Evolutionary conservation across 2,113 vertebrate genomes (phyloP).

Genomic region (Oriolus oriolus): DNA sequence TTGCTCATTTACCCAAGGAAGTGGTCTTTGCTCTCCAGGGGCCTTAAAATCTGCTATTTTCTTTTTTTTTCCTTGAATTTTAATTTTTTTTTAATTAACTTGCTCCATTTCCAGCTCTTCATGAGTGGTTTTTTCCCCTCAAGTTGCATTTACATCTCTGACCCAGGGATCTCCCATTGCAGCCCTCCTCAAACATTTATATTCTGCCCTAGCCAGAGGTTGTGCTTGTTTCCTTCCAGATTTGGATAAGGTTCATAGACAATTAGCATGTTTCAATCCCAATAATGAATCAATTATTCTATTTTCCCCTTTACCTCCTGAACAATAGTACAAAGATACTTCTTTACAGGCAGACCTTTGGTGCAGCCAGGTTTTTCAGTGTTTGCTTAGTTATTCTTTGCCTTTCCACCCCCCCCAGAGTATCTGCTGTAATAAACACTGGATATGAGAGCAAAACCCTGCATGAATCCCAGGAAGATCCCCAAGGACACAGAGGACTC

Average conservation of each 20-base stretch:
- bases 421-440: neutral
- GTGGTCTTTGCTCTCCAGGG: neutral
- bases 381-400: neutral
- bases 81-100: neutral
- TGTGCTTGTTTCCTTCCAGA: neutral
- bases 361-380: neutral
- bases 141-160: neutral
- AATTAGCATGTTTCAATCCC: neutral
- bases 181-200: neutral
- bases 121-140: neutral
- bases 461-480: neutral
- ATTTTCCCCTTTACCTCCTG: neutral
- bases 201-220: neutral
- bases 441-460: neutral
- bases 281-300: neutral
- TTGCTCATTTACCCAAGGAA: neutral
- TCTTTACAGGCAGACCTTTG: neutral
- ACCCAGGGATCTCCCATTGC: neutral
- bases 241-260: neutral
- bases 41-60: neutral
- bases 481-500: neutral
- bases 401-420: accelerated
- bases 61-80: accelerated
- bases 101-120: neutral
- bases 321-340: neutral